These are phyloP conservation scores for Eubucco bourcierii DNA, from an alignment of 2,113 vertebrate genomes.

Conservation along the genomic window DNA sequence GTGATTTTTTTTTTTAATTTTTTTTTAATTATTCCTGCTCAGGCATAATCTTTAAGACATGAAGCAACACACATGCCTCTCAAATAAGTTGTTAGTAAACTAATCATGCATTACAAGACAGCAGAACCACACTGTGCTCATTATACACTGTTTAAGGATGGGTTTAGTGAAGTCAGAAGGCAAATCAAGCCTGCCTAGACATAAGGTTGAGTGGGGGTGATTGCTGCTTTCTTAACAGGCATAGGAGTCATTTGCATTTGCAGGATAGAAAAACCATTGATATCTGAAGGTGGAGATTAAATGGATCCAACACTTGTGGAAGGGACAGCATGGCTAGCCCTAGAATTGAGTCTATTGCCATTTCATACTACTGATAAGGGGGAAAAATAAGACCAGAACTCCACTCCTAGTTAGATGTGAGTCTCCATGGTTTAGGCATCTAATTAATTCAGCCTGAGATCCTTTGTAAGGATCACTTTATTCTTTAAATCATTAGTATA, in stretches of 20 bases:
- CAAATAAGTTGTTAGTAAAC: slow-evolving; percentile 53
- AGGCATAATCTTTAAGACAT: slow-evolving; percentile 56
- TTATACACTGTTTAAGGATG: slow-evolving; percentile 53
- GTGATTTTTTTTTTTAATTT: not conserved
- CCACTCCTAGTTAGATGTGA: too few species aligned
- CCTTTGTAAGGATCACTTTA: not conserved
- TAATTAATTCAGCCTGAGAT: not conserved
- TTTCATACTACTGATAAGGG: too few species aligned
- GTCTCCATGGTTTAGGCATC: too few species aligned
- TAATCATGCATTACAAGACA: slow-evolving; percentile 71
- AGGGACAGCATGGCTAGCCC: too few species aligned
- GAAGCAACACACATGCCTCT: slow-evolving; percentile 42
- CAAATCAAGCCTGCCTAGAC: slow-evolving; percentile 52
- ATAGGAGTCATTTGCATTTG: not conserved
- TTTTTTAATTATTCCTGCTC: not conserved
- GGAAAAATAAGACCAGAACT: too few species aligned
- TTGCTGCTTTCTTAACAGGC: slow-evolving; percentile 26
- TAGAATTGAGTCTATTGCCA: too few species aligned
- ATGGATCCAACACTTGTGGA: too few species aligned
- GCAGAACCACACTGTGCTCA: slow-evolving; percentile 45
- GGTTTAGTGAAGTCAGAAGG: slow-evolving; percentile 41
- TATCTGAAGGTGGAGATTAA: too few species aligned
- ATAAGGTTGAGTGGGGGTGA: not conserved
- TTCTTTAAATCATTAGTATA: not conserved
- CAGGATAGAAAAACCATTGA: too few species aligned